These are phyloP conservation scores for Castor canadensis DNA, from an alignment of 2,113 vertebrate species.

Conservation along the genomic window DNA sequence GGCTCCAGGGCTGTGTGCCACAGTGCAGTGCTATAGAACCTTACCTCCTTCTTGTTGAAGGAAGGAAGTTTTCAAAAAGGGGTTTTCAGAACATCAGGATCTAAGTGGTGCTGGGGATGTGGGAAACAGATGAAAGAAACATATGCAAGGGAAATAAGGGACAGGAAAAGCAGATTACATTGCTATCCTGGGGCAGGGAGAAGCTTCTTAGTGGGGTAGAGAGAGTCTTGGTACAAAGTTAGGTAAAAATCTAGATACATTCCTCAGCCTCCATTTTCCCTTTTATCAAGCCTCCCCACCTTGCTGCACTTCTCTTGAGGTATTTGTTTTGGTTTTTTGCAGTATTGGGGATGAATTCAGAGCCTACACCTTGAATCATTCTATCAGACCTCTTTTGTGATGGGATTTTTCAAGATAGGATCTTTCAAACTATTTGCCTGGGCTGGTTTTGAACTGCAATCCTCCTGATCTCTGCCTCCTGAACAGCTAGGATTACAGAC, in stretches of 20 bases:
- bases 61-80: background rate
- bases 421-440: no score
- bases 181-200: background rate
- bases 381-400: no score
- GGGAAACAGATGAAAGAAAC: background rate
- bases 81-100: background rate
- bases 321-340: no score
- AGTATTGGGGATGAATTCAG: no score
- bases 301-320: background rate
- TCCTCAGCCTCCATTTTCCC: background rate
- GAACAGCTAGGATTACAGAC: no score
- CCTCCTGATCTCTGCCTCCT: no score
- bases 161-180: background rate
- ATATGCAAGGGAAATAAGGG: background rate
- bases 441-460: no score
- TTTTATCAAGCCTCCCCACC: background rate
- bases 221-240: background rate
- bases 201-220: background rate
- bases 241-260: background rate
- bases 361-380: no score
- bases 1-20: background rate
- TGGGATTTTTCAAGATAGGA: no score
- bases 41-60: background rate
- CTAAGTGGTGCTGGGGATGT: background rate
- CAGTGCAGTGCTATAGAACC: background rate